Evolutionary conservation across 2,888 invertebrate species (phyloP).

Genomic region (Parthenolecanium corni): DNA sequence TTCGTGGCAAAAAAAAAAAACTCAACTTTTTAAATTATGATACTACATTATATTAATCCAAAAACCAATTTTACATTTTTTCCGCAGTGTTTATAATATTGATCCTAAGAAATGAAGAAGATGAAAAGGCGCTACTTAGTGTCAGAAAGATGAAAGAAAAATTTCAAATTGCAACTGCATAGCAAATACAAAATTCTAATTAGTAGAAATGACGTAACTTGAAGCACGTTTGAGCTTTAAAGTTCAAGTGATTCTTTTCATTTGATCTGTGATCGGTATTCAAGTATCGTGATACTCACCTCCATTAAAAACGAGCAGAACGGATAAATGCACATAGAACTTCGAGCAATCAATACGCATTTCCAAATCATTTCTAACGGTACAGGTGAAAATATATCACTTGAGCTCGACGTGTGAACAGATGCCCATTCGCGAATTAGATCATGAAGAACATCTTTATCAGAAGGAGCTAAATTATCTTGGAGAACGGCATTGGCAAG

Average conservation of each 20-base stretch:
- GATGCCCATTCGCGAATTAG: conserved; percentile 40
- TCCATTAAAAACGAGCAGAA: conserved; percentile 19
- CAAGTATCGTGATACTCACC: too few species aligned
- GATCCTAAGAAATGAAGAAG: too few species aligned
- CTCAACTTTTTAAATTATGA: too few species aligned
- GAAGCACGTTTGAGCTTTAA: too few species aligned
- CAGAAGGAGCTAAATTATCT: conserved; percentile 31
- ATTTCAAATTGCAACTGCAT: neutral
- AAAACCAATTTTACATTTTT: neutral
- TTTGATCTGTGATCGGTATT: too few species aligned
- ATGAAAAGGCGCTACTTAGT: too few species aligned
- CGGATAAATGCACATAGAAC: conserved; percentile 11
- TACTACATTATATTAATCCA: too few species aligned
- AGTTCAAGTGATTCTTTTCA: too few species aligned
- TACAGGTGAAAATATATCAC: neutral
- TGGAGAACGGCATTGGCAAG: conserved; percentile 46
- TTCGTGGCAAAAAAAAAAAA: too few species aligned
- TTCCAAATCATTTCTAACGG: conserved; percentile 10
- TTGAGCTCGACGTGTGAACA: conserved; percentile 33
- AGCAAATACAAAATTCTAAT: neutral
- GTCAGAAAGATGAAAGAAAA: neutral
- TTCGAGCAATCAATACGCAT: conserved; percentile 11
- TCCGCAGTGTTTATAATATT: neutral
- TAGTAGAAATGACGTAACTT: too few species aligned
- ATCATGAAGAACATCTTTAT: conserved; percentile 35